Conservation (phyloP, 2,888 invertebrate genomes). For the Caenorhabditis doughertyi region DNA sequence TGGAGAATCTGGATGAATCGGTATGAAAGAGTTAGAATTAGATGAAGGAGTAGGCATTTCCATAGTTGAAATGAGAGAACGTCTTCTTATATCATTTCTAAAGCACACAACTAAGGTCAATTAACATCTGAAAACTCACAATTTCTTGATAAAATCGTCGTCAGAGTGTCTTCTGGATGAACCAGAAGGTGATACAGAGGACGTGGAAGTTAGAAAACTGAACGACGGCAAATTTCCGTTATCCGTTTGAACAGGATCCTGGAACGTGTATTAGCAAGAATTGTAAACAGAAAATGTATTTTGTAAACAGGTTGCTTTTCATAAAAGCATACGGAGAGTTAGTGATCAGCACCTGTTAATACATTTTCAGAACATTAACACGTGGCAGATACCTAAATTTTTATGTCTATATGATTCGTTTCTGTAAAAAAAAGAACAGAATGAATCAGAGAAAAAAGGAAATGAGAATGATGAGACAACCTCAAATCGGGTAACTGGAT, state of each 20-base stretch:
- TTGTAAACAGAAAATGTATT: background rate
- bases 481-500: background rate
- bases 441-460: background rate
- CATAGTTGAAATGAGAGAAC: constrained; percentile 46
- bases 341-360: too few species aligned
- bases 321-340: too few species aligned
- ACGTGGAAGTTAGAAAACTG: constrained; percentile 1
- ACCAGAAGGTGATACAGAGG: background rate
- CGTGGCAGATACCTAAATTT: too few species aligned
- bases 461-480: background rate
- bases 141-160: constrained; percentile 57
- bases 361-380: too few species aligned
- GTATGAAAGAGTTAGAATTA: background rate
- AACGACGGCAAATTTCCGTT: constrained; percentile 7
- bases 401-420: too few species aligned
- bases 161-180: constrained; percentile 42
- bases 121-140: constrained; percentile 39
- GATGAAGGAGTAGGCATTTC: constrained; percentile 1
- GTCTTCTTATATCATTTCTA: constrained; percentile 56
- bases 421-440: background rate
- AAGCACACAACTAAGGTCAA: too few species aligned
- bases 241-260: constrained; percentile 18
- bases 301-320: too few species aligned
- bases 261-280: background rate
- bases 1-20: constrained; percentile 39